Conservation (phyloP, 2,113 vertebrate species). For the Microcebus tavaratra region DNA sequence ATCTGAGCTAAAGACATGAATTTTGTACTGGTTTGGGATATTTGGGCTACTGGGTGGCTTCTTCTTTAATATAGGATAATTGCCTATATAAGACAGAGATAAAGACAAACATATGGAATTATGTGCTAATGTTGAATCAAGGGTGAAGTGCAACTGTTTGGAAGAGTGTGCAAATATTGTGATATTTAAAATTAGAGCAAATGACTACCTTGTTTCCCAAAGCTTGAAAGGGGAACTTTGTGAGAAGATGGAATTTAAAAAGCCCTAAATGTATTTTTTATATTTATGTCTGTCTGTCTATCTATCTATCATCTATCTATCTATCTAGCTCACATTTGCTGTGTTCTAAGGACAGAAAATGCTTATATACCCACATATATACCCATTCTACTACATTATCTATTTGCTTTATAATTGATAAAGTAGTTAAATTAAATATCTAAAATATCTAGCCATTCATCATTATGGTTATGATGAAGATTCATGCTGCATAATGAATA, state of each 20-base stretch:
- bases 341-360: not conserved
- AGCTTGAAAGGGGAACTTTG: not conserved
- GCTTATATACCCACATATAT: not conserved
- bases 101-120: not conserved
- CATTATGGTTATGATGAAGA: not conserved
- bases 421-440: not conserved
- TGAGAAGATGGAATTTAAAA: not conserved
- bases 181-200: not conserved
- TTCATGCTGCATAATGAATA: not conserved
- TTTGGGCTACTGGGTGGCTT: not conserved
- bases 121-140: not conserved
- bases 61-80: not conserved
- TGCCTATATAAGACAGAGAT: not conserved
- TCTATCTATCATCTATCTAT: not conserved
- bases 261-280: not conserved
- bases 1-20: not conserved
- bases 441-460: not conserved
- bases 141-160: not conserved
- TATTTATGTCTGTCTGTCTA: not conserved
- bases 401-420: not conserved
- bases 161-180: not conserved
- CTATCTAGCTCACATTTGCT: not conserved
- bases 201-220: not conserved
- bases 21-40: not conserved
- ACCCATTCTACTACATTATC: not conserved